Percentiles rank a stretch among this genome's conserved stretches.
phyloP scores from a whole-genome alignment of 1,140 invertebrate genomes.

The Chionoecetes opilio region DNA sequence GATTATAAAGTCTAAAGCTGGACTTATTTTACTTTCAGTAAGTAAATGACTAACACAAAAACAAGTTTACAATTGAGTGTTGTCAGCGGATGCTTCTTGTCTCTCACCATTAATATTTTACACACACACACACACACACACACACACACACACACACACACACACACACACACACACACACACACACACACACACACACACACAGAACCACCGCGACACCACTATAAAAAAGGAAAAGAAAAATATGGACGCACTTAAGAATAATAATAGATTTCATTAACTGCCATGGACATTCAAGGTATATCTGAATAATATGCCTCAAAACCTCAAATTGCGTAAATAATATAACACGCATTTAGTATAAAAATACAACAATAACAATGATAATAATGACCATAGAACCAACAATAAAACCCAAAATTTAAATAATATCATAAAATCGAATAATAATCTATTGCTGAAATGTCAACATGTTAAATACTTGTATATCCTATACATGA shows the following conservation, averaged over 20 bases:
- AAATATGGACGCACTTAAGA: background rate
- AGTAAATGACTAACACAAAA: constrained; percentile 21
- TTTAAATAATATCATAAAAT: too few relatives aligned
- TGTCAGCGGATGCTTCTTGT: background rate
- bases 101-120: too few relatives aligned
- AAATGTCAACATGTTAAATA: too few relatives aligned
- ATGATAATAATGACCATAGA: constrained; percentile 8
- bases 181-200: too few relatives aligned
- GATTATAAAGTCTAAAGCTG: background rate
- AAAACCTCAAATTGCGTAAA: background rate
- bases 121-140: too few relatives aligned
- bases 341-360: background rate
- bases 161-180: constrained; percentile 17
- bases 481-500: too few relatives aligned
- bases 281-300: background rate
- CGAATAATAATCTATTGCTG: too few relatives aligned
- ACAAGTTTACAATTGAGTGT: constrained; percentile 20
- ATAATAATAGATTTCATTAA: background rate
- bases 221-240: background rate
- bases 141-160: background rate
- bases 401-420: constrained; percentile 22
- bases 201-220: too few relatives aligned
- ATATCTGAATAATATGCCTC: background rate
- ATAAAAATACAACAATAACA: constrained; percentile 31
- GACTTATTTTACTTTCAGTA: background rate